Percentiles rank a stretch among this genome's conserved stretches.
These are phyloP conservation scores for Drosophila orosa DNA, from an alignment of 1,140 invertebrate genomes.

Conservation along the genomic window DNA sequence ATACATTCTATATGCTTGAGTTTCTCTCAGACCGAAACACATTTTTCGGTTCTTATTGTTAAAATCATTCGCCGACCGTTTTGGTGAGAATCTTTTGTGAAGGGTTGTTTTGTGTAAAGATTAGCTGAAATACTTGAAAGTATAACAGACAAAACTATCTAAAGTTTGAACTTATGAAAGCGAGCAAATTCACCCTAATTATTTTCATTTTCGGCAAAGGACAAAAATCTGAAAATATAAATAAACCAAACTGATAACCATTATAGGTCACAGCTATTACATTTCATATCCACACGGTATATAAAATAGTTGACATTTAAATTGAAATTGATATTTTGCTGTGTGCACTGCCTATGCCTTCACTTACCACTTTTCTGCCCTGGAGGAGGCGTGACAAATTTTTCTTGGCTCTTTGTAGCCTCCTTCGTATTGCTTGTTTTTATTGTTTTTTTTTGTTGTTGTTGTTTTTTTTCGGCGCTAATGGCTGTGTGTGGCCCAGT, in stretches of 20 bases:
- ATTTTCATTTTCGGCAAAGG: background rate
- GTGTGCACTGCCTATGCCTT: background rate
- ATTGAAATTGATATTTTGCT: conserved; percentile 18
- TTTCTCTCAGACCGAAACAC: too few relatives aligned
- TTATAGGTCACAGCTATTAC: conserved; percentile 5
- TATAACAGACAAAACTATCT: background rate
- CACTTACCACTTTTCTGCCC: conserved; percentile 3
- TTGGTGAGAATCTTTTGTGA: too few relatives aligned
- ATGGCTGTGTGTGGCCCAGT: conserved; percentile 35
- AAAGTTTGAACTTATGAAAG: background rate
- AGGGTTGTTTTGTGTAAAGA: background rate
- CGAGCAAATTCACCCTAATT: background rate
- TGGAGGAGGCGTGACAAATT: conserved; percentile 30
- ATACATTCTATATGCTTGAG: too few relatives aligned
- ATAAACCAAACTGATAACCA: background rate
- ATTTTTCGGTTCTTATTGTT: too few relatives aligned
- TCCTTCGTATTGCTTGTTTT: background rate
- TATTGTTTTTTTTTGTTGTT: conserved; percentile 3
- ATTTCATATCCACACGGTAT: background rate
- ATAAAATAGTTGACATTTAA: conserved; percentile 17
- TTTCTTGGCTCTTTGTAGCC: conserved; percentile 9
- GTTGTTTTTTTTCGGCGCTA: conserved; percentile 5
- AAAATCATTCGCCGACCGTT: too few relatives aligned
- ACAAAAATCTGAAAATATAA: background rate
- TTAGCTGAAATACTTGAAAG: background rate